These are phyloP conservation scores for Tiphia femorata DNA, from an alignment of 2,888 invertebrate genomes.

Conservation along the genomic window DNA sequence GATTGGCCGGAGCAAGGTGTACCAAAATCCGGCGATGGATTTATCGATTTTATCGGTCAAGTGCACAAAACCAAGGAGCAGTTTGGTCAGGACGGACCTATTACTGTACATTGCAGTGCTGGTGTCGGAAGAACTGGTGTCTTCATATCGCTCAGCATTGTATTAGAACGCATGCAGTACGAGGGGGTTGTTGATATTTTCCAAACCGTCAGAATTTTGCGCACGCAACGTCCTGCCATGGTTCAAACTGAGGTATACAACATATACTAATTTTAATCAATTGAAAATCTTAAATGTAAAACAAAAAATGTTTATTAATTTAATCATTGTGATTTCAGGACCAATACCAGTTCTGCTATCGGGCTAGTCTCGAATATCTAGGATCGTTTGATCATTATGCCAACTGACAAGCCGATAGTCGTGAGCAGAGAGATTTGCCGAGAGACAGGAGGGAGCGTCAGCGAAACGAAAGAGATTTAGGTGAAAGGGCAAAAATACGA, in stretches of 20 bases:
- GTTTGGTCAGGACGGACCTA: slow-evolving; percentile 99
- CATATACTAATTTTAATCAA: too few species aligned
- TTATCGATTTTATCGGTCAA: slow-evolving; percentile 99
- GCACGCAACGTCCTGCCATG: slow-evolving; percentile 99
- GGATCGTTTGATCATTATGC: slow-evolving; percentile 98
- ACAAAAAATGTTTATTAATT: background rate
- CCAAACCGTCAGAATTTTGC: slow-evolving; percentile 97
- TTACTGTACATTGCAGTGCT: slow-evolving; percentile 95
- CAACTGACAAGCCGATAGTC: slow-evolving; percentile 76
- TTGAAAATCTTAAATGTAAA: too few species aligned
- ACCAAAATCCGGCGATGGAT: slow-evolving; percentile 97
- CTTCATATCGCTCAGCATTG: slow-evolving; percentile 97
- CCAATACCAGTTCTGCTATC: slow-evolving; percentile 99
- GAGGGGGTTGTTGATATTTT: slow-evolving; percentile 99
- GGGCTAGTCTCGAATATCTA: slow-evolving; percentile 97
- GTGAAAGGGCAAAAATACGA: slow-evolving; percentile 64
- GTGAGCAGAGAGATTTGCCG: slow-evolving; percentile 59
- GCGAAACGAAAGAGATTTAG: slow-evolving; percentile 54
- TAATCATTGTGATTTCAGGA: slow-evolving; percentile 75
- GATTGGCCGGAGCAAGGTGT: slow-evolving; percentile 98
- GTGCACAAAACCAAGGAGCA: slow-evolving; percentile 99
- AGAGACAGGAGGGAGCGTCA: slow-evolving; percentile 60
- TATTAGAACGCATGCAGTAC: slow-evolving; percentile 98
- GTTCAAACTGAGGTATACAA: slow-evolving; percentile 99
- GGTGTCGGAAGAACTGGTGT: slow-evolving; percentile 99